Base-by-base conservation (phyloP, 2,888 invertebrate species). In the Thymelicus sylvestris region DNA sequence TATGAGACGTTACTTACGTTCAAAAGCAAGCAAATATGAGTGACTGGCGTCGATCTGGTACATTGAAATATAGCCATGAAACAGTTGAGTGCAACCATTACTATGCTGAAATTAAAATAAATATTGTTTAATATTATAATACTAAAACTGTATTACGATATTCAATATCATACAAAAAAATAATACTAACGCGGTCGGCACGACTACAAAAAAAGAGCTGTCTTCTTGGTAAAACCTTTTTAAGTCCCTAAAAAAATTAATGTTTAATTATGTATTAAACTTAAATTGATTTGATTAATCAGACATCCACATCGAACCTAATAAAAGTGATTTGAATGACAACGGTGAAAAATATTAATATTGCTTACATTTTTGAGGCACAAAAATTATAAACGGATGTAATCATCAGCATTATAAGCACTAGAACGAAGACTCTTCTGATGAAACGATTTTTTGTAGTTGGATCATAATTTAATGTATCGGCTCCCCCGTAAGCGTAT, bases 401-500 rank as follows among this genome's bases (percentile, higher is more conserved):
- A 12, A 24, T 24, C 7, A 55, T 55, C 10, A 24, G 41, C 41
- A 41, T 8, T 7, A 55, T 24, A 55, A 55, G 24, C 2, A 55
- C 24, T 19, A 55, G 10, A 12, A 31, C 12, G 31, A 55, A 55
- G 2, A 55, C 31, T 24, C 10, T 10, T 55, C 55, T 55, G 10
- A 55, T 55, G 24, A 55, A 55, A 31, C 55, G 55, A 31, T 55
- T 55, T 55, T 55, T 55, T 10, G 55, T 55, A 24, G 24, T 24
- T 31, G 55, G 55, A 24, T 55, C 24, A 55, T 55, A 55, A 31
- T 55, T 55, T 55, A 55, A 55, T 3, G 55, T 31, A 55, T 55
- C 55, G 3, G 55, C 55, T 12, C 55, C 55, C 7, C 55, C 55
- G 55, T 55, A 55, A 31, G 55, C 55, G 8, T 55, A 55, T 55